A percentile compares a stretch with the other conserved stretches of the same genome.
Evolutionary conservation across 2,113 vertebrate genomes (phyloP).

Genomic region (Clupea harengus): DNA sequence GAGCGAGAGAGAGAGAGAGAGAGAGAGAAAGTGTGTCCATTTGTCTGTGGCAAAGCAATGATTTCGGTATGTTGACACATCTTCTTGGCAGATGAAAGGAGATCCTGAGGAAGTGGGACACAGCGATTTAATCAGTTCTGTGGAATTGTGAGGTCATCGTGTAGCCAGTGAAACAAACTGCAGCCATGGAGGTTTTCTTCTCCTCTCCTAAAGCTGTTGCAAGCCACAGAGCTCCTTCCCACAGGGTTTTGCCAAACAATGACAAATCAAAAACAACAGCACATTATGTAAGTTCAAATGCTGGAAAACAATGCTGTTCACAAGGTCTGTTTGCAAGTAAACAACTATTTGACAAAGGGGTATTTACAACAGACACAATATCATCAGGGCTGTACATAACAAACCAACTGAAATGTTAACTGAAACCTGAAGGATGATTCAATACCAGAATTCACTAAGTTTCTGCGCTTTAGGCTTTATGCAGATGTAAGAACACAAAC

Average conservation of each 20-base stretch:
- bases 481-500: neutral
- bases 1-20: neutral
- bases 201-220: neutral
- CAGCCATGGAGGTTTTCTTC: neutral
- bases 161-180: neutral
- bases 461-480: too few species aligned
- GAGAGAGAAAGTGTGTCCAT: neutral
- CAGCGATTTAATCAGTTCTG: neutral
- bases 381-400: neutral
- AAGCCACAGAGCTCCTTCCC: neutral
- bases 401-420: neutral
- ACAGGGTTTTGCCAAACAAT: neutral
- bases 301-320: neutral
- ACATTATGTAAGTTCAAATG: neutral
- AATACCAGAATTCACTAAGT: too few species aligned
- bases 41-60: neutral
- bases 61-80: neutral
- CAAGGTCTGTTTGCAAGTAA: neutral
- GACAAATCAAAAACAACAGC: conserved; percentile 12
- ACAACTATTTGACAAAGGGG: neutral
- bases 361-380: neutral
- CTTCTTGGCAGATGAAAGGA: neutral
- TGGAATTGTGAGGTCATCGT: neutral
- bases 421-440: neutral
- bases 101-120: neutral